Evolutionary conservation across 2,797 vertebrate species (phyloP).

Genomic region (Mus minutoides): DNA sequence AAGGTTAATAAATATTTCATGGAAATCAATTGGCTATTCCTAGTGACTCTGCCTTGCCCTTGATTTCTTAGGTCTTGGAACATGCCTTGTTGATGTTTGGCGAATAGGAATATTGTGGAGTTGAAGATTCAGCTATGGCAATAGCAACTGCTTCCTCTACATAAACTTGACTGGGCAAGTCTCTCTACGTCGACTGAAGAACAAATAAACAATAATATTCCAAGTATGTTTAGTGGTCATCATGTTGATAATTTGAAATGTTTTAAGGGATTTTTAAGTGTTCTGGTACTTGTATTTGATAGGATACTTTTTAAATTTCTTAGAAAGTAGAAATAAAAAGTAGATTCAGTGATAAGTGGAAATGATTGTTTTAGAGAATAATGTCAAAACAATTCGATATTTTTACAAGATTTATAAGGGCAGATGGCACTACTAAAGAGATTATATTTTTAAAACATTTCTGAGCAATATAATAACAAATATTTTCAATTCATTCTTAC

Average conservation of each 20-base stretch:
- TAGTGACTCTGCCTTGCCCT: conserved; percentile 82
- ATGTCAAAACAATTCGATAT: not conserved
- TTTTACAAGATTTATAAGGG: not conserved
- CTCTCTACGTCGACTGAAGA: not conserved
- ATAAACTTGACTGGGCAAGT: not conserved
- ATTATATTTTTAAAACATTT: not conserved
- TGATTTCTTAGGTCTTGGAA: conserved; percentile 83
- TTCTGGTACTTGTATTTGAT: not conserved
- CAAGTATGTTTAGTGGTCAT: not conserved
- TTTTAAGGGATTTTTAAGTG: not conserved
- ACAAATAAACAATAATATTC: not conserved
- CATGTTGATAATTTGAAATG: not conserved
- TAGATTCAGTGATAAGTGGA: not conserved
- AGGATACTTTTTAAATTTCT: not conserved
- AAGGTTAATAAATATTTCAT: conserved; percentile 86
- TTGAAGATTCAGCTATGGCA: not conserved
- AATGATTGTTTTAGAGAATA: not conserved
- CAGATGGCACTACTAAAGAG: not conserved
- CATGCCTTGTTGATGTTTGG: not conserved
- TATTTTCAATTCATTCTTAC: not conserved
- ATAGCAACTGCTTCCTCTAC: not conserved
- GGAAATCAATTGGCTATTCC: conserved; percentile 84
- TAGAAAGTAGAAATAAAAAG: not conserved
- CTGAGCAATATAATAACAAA: not conserved
- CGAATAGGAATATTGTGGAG: not conserved